Evolutionary conservation across 2,113 vertebrate genomes (phyloP).

Genomic region (Alouatta palliata): DNA sequence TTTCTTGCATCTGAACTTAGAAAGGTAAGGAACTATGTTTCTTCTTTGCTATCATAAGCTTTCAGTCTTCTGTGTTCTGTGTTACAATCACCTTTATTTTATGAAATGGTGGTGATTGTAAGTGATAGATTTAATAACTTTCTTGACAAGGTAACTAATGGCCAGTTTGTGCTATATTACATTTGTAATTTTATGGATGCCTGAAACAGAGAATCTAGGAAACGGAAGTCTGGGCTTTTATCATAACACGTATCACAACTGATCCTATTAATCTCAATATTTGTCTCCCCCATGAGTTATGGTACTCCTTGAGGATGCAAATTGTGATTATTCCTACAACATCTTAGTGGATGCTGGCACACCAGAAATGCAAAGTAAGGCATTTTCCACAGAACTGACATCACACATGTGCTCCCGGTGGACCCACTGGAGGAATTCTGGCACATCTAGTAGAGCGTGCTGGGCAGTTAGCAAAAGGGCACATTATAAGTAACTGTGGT

Average conservation of each 20-base stretch:
- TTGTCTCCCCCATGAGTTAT: neutral
- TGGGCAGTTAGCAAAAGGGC: neutral
- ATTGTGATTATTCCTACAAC: no score
- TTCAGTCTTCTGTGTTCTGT: neutral
- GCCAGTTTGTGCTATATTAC: neutral
- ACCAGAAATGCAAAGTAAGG: neutral
- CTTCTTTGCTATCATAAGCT: neutral
- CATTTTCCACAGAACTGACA: neutral
- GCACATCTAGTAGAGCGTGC: neutral
- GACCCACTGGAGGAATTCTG: neutral
- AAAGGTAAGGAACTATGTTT: neutral
- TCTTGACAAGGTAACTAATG: neutral
- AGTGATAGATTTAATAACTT: neutral
- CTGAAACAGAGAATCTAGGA: neutral
- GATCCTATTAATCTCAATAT: neutral
- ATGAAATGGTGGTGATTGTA: neutral
- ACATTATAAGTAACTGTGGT: no score
- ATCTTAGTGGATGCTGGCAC: neutral
- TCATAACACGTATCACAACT: neutral
- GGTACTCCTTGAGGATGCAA: neutral
- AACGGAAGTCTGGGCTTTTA: neutral
- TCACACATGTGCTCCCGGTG: fast-evolving
- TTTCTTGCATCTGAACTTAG: neutral
- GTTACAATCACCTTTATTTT: neutral
- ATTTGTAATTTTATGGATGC: neutral